These are phyloP conservation scores for Crocuta crocuta DNA, from an alignment of 2,113 vertebrate species.

Conservation along the genomic window DNA sequence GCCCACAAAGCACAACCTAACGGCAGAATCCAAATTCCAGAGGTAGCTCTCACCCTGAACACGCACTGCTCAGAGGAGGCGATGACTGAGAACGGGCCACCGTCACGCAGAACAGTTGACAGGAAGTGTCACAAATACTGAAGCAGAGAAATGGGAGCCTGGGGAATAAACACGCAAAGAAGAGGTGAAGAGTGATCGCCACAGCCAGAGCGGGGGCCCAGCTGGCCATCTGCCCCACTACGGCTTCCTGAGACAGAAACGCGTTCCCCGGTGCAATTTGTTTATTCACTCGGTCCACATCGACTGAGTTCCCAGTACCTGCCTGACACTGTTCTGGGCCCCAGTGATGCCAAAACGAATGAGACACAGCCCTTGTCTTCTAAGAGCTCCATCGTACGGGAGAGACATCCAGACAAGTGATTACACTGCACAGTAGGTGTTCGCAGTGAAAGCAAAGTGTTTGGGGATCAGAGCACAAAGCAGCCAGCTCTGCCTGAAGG, in stretches of 20 bases:
- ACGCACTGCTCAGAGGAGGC: background rate
- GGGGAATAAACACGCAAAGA: constrained; percentile 41
- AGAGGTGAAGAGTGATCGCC: background rate
- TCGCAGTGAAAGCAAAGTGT: background rate
- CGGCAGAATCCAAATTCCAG: background rate
- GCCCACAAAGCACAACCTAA: background rate
- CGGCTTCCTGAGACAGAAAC: background rate
- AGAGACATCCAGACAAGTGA: background rate
- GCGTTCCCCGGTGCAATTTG: background rate
- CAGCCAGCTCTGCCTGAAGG: background rate
- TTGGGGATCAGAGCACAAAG: background rate
- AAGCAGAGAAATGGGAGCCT: background rate
- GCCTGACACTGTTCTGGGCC: background rate
- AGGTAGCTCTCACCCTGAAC: background rate
- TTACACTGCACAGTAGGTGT: background rate
- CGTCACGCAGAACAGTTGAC: background rate
- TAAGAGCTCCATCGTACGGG: background rate
- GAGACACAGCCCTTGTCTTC: background rate
- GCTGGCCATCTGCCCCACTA: background rate
- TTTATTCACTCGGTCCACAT: background rate
- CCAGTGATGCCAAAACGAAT: background rate
- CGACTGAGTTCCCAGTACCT: background rate
- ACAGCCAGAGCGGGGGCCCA: background rate
- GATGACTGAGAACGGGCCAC: background rate
- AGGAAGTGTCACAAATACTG: background rate